phyloP scores from a whole-genome alignment of 2,113 vertebrate genomes.

The Hipposideros armiger region DNA sequence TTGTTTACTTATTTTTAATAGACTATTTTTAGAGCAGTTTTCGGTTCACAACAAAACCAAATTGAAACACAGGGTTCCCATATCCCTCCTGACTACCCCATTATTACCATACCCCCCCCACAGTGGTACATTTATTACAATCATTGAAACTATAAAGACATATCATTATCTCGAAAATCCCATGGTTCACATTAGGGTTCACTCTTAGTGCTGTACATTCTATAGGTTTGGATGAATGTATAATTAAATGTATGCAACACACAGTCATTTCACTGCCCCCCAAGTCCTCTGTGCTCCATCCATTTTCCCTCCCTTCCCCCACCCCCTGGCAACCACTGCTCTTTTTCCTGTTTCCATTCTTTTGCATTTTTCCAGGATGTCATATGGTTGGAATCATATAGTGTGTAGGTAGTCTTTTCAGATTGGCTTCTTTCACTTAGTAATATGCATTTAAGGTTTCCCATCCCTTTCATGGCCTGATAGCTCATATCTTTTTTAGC shows the following conservation, averaged over 20 bases:
- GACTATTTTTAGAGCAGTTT: constrained; percentile 9
- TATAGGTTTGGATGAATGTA: neutral
- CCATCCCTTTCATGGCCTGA: neutral
- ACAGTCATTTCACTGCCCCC: neutral
- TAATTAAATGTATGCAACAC: neutral
- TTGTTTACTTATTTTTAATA: neutral
- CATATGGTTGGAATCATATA: neutral
- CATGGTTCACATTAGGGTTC: neutral
- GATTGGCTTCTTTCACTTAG: neutral
- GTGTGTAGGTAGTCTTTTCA: neutral
- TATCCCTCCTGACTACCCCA: neutral
- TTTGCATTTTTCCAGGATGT: neutral
- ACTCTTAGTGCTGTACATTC: neutral
- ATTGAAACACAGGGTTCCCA: neutral
- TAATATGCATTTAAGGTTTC: neutral
- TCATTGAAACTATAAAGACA: neutral
- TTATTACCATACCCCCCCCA: neutral
- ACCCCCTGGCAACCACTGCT: neutral
- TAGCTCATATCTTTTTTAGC: neutral
- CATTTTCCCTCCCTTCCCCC: neutral
- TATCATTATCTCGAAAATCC: neutral
- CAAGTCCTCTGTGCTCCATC: neutral
- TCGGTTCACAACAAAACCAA: neutral
- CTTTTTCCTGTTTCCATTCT: neutral
- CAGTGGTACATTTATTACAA: neutral